Evolutionary conservation across 1,140 invertebrate species (phyloP), one percentile per base, ranked within the genome.

Genomic region (Bombus impatiens): DNA sequence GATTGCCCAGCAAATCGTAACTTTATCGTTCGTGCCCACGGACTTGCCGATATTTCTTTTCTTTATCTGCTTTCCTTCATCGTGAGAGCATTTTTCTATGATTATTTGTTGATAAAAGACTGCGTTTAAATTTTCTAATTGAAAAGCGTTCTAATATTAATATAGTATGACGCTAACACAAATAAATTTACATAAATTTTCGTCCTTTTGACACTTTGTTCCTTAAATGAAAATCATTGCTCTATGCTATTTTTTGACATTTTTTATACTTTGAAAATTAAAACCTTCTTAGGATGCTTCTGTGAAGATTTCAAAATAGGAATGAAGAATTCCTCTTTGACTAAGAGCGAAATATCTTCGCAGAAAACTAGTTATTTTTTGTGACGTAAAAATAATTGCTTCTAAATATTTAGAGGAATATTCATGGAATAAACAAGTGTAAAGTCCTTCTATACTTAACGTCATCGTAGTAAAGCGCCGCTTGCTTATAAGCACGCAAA

Each of bases 1-100:
- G 59, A 77, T 78, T 75, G 82, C 82, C 40, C 68, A n/a, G 68
- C 79, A 22, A 76, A 67, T 77, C 59, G 59, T 67, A 62, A 67
- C 44, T 77, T 68, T 68, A 76, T 83, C 72, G 40, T 40, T 77
- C 5, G 8, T 37, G 42, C 28, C 5, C 13, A 18, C n/a, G 25
- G 71, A 71, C 68, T n/a, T 37, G 32, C 15, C n/a, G n/a, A 75
- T 40, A 82, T 72, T 47, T 22, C 4, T 3, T 9, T 18, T 22
- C 47, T 47, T 67, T 67, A 15, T 18, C 8, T 68, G 2, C 3
- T 28, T 28, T 67, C 18, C 18, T 53, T 53, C 5, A 22, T 53
- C 47, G 47, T 22, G 47, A 53, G 47, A 53, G 18, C 47, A 53
- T 53, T n/a, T 25, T 35, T 47, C 42, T 25, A 18, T 22, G 22